Conservation (phyloP, 2,113 vertebrate genomes). For the Natator depressus region DNA sequence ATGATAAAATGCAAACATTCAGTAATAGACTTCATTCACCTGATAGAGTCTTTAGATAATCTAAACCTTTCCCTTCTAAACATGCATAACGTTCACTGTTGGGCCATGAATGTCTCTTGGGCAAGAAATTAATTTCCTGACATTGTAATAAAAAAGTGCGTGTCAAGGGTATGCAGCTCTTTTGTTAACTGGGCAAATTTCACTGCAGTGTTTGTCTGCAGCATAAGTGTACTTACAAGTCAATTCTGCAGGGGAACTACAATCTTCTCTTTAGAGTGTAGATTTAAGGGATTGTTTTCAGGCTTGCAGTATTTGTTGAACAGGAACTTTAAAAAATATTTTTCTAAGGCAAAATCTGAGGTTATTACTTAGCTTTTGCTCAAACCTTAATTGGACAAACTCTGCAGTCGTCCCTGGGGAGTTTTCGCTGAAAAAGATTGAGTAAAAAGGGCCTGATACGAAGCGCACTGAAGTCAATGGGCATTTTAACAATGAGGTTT, state of each 20-base stretch:
- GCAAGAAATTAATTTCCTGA: conserved; percentile 56
- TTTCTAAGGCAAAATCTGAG: neutral
- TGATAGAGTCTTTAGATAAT: conserved; percentile 51
- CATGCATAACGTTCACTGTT: conserved; percentile 36
- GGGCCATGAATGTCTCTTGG: conserved; percentile 19
- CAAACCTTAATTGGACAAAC: neutral
- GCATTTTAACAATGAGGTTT: neutral
- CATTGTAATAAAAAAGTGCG: conserved; percentile 23
- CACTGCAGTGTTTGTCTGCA: conserved; percentile 55
- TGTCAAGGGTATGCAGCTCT: conserved; percentile 29
- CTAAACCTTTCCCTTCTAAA: conserved; percentile 51
- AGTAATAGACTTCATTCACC: conserved; percentile 39
- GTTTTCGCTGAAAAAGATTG: neutral
- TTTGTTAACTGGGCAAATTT: conserved; percentile 60
- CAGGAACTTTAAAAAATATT: conserved; percentile 14
- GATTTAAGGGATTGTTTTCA: conserved; percentile 19
- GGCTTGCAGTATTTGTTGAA: neutral
- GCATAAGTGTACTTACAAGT: conserved; percentile 30
- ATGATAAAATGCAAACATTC: conserved; percentile 35
- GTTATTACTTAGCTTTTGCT: neutral
- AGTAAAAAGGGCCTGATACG: neutral
- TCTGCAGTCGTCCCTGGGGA: neutral
- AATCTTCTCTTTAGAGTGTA: conserved; percentile 24
- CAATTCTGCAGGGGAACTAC: conserved; percentile 48
- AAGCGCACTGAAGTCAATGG: neutral